These are phyloP conservation scores for Furcifer pardalis DNA, from an alignment of 2,797 vertebrate genomes.

Conservation along the genomic window DNA sequence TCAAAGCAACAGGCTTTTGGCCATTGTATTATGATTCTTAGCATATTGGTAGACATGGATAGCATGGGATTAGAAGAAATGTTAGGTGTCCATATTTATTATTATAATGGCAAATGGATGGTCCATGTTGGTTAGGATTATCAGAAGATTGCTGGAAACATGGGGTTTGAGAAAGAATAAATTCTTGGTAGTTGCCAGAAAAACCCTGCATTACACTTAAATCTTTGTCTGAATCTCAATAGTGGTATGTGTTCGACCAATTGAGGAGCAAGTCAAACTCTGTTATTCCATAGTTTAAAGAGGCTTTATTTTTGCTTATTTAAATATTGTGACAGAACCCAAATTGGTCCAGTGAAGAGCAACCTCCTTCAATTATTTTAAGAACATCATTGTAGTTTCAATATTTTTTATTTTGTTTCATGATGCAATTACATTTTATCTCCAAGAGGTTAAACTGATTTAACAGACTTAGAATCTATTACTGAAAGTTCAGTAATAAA, in stretches of 20 bases:
- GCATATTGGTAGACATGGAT: too few species aligned
- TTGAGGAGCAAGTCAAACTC: background rate
- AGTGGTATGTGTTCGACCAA: too few species aligned
- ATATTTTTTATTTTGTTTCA: background rate
- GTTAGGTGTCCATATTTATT: too few species aligned
- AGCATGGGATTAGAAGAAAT: too few species aligned
- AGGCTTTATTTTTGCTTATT: constrained; percentile 2
- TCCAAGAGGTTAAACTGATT: constrained; percentile 6
- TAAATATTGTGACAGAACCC: background rate
- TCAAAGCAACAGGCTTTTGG: too few species aligned
- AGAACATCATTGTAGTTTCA: background rate
- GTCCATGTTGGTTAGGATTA: too few species aligned
- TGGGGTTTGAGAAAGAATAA: too few species aligned
- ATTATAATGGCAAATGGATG: too few species aligned
- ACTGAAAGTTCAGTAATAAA: background rate
- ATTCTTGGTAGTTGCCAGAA: background rate
- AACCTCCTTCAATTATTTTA: background rate
- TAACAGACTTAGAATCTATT: too few species aligned
- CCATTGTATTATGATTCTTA: too few species aligned
- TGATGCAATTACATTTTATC: background rate
- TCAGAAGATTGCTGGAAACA: too few species aligned
- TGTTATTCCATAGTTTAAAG: background rate
- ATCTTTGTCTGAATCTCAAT: too few species aligned
- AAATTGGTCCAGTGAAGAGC: background rate
- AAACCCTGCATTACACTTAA: background rate